Percentiles rank a stretch among this genome's conserved stretches.
Conservation (phyloP, 2,888 invertebrate species). For the Crocallis elinguaria region DNA sequence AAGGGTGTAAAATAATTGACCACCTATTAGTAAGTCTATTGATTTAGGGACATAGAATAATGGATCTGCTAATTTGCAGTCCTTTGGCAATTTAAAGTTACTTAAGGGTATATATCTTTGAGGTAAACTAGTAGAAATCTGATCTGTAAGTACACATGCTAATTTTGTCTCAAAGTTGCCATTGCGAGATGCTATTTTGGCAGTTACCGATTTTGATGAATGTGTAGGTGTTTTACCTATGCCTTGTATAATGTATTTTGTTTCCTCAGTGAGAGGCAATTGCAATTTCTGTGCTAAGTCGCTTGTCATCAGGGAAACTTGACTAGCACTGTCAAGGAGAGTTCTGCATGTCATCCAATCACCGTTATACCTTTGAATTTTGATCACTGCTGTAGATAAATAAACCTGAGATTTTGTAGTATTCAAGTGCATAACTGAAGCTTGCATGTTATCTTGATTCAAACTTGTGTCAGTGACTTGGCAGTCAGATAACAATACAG, state of each 20-base stretch:
- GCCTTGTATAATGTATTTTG: not conserved
- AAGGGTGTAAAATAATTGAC: too few species aligned
- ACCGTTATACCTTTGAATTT: not conserved
- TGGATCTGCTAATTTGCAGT: slow-evolving; percentile 1
- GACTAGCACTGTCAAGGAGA: not conserved
- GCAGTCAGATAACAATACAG: too few species aligned
- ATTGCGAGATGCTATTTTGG: not conserved
- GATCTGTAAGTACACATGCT: not conserved
- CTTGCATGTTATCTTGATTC: too few species aligned
- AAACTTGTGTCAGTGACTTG: too few species aligned
- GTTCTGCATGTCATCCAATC: not conserved
- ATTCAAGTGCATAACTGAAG: too few species aligned
- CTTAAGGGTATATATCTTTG: not conserved
- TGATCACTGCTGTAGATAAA: slow-evolving; percentile 1
- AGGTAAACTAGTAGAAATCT: not conserved
- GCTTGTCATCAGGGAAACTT: not conserved
- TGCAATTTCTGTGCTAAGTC: not conserved
- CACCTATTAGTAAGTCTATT: not conserved
- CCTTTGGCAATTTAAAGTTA: not conserved
- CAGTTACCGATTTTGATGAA: not conserved
- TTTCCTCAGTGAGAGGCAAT: not conserved
- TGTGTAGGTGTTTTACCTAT: not conserved
- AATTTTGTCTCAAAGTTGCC: not conserved
- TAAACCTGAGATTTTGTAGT: too few species aligned
- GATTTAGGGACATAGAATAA: not conserved